A percentile compares a stretch with the other conserved stretches of the same genome.
Conservation (phyloP, 2,113 vertebrate species). For the Emberiza fucata region DNA sequence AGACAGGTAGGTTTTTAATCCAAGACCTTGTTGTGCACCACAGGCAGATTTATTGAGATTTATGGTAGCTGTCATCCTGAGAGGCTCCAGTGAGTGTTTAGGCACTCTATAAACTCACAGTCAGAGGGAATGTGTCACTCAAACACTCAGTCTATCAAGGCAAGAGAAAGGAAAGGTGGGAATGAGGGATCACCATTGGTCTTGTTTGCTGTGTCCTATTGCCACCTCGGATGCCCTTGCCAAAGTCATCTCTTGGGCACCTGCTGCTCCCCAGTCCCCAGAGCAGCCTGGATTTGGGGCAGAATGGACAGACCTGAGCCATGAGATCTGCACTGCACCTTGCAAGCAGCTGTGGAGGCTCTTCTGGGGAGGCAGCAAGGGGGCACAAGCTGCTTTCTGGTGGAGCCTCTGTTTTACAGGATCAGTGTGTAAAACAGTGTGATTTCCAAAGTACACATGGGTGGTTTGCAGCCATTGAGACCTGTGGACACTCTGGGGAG, state of each 20-base stretch:
- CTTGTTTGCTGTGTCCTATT: not conserved
- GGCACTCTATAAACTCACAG: not conserved
- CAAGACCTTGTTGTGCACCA: not conserved
- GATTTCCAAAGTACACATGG: not conserved
- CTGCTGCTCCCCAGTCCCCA: not conserved
- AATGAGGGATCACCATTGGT: not conserved
- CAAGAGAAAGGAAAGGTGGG: not conserved
- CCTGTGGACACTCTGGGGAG: not conserved
- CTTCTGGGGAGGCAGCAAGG: fast-evolving
- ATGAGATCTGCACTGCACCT: not conserved
- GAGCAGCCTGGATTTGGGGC: not conserved
- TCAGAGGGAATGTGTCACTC: not conserved
- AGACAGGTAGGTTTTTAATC: not conserved
- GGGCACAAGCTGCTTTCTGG: not conserved
- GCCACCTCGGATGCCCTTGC: not conserved
- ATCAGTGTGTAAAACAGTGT: not conserved
- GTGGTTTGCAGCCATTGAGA: not conserved
- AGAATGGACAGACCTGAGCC: not conserved
- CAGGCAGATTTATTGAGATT: not conserved
- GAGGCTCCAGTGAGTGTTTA: not conserved
- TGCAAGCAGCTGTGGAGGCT: fast-evolving
- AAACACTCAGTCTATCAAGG: not conserved
- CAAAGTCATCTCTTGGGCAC: not conserved
- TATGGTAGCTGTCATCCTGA: fast-evolving
- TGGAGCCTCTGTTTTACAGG: not conserved